Base-by-base conservation (phyloP, 2,888 invertebrate species). In the Xanthorhoe spadicearia region DNA sequence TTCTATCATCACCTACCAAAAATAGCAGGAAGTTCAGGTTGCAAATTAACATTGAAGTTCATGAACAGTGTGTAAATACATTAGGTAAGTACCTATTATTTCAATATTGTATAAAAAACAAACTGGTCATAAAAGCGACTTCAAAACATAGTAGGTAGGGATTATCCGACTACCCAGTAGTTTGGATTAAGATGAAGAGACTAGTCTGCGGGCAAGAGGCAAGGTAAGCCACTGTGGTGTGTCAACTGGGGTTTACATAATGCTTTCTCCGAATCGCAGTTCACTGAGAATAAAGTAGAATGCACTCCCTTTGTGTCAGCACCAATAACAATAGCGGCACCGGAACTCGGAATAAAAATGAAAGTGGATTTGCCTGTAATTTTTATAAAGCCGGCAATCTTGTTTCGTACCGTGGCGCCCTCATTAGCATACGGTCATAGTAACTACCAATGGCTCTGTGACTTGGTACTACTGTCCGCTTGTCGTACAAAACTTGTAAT, bases 281-380 rank as follows among this genome's bases (percentile, higher is more conserved):
- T 68, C 67, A 69, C 71, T 79, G 80, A 73, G 80, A 82, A 80
- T 83, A 77, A 78, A 83, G 81, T 77, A 81, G 82, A 83, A 83
- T 84, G 80, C 81, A 83, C 78, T 86, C 85, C 86, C 84, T 84
- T 85, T 86, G 86, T 85, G 75, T 75, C 72, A 71, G 72, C 76
- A 76, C 72, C 70, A 76, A 84, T 80, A 87, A 92, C 90, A 90
- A 91, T 90, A 77, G 85, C 72, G 74, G 74, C 85, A 81, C 86
- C 89, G 89, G 88, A 90, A 88, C 89, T 89, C 76, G 72, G 80
- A 86, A 86, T 83, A 89, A 92, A 91, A 92, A 91, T 87, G 92
- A 92, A 92, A 92, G 92, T 92, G 91, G 90, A 90, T 85, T 87
- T 81, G 86, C 88, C 80, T 89, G 89, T 90, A 91, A 89, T 91